phyloP scores from a whole-genome alignment of 1,140 invertebrate species.

The Tetranychus cinnabarinus region DNA sequence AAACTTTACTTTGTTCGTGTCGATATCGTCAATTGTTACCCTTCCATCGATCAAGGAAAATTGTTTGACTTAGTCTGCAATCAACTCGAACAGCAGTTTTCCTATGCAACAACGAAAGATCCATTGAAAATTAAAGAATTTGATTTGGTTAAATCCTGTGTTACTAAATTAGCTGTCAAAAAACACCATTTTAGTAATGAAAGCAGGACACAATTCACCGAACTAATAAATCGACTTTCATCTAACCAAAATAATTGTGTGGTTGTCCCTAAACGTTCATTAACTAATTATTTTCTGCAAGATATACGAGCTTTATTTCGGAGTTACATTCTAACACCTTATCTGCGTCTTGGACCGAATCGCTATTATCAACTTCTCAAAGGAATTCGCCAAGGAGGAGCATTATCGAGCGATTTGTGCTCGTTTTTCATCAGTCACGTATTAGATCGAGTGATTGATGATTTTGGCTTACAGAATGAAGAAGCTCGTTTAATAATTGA shows the following conservation, averaged over 20 bases:
- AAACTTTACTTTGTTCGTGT: background rate
- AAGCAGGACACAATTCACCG: background rate
- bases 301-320: background rate
- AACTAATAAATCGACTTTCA: background rate
- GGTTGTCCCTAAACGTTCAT: background rate
- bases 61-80: background rate
- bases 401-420: background rate
- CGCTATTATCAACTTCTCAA: background rate
- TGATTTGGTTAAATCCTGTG: background rate
- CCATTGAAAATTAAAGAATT: background rate
- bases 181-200: background rate
- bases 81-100: background rate
- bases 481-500: background rate
- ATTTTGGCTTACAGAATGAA: background rate
- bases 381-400: background rate
- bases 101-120: background rate
- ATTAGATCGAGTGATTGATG: background rate
- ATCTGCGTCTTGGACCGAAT: background rate
- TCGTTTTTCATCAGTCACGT: background rate
- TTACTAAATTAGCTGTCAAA: background rate
- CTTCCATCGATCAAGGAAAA: background rate
- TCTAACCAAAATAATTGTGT: background rate
- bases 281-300: background rate
- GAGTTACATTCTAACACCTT: background rate
- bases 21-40: background rate